Percentiles rank a stretch among this genome's conserved stretches.
Conservation (phyloP, 2,888 invertebrate species). For the Elysia crispata region DNA sequence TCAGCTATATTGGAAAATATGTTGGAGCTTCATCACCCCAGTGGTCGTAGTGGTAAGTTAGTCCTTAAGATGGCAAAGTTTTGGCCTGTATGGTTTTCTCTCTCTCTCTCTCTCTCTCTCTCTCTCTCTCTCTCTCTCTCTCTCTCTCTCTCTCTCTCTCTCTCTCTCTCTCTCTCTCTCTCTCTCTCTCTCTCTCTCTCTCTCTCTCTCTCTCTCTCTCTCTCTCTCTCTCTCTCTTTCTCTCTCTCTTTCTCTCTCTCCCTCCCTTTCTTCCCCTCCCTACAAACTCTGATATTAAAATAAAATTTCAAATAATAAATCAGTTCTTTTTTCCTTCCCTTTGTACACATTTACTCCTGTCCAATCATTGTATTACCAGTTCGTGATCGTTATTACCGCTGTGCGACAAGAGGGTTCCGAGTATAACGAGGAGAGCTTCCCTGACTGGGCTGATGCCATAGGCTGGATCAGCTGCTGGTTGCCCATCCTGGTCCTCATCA, state of each 20-base stretch:
- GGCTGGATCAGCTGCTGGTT: neutral
- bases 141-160: neutral
- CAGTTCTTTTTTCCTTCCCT: no score
- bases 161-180: neutral
- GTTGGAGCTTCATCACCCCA: constrained; percentile 66
- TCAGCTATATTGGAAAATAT: constrained; percentile 36
- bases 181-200: neutral
- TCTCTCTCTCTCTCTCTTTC: no score
- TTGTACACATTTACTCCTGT: no score
- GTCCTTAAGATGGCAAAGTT: no score
- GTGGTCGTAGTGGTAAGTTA: constrained; percentile 62
- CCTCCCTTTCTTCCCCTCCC: no score
- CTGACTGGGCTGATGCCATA: neutral
- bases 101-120: constrained; percentile 27
- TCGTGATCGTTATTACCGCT: neutral
- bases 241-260: no score
- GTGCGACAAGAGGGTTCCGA: neutral
- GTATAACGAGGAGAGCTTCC: neutral
- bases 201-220: no score
- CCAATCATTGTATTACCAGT: no score
- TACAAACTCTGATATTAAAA: no score
- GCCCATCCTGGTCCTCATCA: neutral
- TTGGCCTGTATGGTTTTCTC: constrained; percentile 26
- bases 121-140: neutral
- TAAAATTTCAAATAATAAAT: no score